These are phyloP conservation scores for Alcis repandata DNA, from an alignment of 2,888 invertebrate species.

Conservation along the genomic window DNA sequence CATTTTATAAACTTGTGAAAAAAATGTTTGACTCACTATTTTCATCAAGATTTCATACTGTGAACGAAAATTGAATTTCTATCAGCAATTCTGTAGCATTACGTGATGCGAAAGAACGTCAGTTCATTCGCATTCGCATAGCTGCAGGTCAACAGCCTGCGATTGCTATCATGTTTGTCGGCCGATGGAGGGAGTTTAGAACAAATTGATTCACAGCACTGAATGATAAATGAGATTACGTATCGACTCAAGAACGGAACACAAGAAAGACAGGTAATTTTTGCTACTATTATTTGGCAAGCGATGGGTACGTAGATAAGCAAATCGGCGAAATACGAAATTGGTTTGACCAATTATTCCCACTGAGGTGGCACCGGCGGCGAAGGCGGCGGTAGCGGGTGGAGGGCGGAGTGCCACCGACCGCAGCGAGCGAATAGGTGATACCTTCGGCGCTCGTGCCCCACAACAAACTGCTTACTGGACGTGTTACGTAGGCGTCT, in stretches of 20 bases:
- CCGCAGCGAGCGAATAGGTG: conserved; percentile 78
- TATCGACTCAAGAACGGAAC: conserved; percentile 23
- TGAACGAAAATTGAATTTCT: conserved; percentile 46
- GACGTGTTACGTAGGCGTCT: conserved; percentile 84
- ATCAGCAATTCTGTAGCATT: conserved; percentile 46
- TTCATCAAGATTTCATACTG: conserved; percentile 40
- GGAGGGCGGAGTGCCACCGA: conserved; percentile 76
- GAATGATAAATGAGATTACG: conserved; percentile 35
- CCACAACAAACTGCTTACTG: conserved; percentile 86
- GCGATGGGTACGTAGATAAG: conserved; percentile 12
- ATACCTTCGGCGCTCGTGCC: conserved; percentile 75
- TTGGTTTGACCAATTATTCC: conserved; percentile 81
- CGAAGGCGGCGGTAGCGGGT: conserved; percentile 66
- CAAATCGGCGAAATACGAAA: conserved; percentile 48
- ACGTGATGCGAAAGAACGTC: conserved; percentile 60
- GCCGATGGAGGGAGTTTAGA: conserved; percentile 70
- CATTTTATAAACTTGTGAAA: conserved; percentile 71
- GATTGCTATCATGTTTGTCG: conserved; percentile 75
- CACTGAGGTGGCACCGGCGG: conserved; percentile 79
- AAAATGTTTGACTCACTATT: conserved; percentile 54
- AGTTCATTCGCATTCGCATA: conserved; percentile 66
- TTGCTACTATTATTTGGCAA: conserved; percentile 25
- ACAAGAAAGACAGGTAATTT: conserved; percentile 24
- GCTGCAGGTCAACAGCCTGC: conserved; percentile 80
- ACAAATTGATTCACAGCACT: conserved; percentile 50